Percentiles rank a stretch among this genome's conserved stretches.
Conservation (phyloP, 2,113 vertebrate genomes). For the Gobius niger region DNA sequence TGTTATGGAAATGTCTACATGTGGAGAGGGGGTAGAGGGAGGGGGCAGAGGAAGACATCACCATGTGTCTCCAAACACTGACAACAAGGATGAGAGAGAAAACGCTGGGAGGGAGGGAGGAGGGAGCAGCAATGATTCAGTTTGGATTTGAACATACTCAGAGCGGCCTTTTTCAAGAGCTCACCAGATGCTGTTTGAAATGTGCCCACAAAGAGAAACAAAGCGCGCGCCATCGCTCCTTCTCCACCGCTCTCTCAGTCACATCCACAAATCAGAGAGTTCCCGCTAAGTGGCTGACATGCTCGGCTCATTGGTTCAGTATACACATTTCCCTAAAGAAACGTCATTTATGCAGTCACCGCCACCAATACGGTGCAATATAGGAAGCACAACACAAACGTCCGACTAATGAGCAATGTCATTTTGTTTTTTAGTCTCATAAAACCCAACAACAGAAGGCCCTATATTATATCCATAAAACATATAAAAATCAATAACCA, state of each 20-base stretch:
- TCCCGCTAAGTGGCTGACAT: slow-evolving; percentile 43
- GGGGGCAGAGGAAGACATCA: slow-evolving; percentile 54
- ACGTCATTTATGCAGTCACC: slow-evolving; percentile 30
- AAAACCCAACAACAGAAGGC: slow-evolving; percentile 19
- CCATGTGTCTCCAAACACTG: slow-evolving; percentile 72
- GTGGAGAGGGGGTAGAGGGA: slow-evolving; percentile 58
- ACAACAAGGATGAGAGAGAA: slow-evolving; percentile 60
- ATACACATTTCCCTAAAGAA: slow-evolving; percentile 39
- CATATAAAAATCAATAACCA: slow-evolving; percentile 69
- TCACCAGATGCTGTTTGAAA: slow-evolving; percentile 81
- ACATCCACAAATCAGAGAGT: slow-evolving; percentile 51
- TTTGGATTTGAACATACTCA: slow-evolving; percentile 71
- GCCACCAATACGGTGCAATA: slow-evolving; percentile 9
- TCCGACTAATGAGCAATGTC: background rate
- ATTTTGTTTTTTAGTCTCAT: background rate
- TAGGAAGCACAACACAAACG: slow-evolving; percentile 4
- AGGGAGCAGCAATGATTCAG: slow-evolving; percentile 61
- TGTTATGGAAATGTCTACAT: slow-evolving; percentile 83
- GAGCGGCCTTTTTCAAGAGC: slow-evolving; percentile 68
- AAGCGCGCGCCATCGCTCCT: slow-evolving; percentile 46
- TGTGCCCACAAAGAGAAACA: slow-evolving; percentile 73
- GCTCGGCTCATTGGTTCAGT: slow-evolving; percentile 30
- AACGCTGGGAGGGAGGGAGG: slow-evolving; percentile 25
- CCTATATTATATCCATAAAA: slow-evolving; percentile 67
- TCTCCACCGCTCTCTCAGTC: slow-evolving; percentile 31